Evolutionary conservation across 2,797 vertebrate species (phyloP).

Genomic region (Scomberomorus guttatus): DNA sequence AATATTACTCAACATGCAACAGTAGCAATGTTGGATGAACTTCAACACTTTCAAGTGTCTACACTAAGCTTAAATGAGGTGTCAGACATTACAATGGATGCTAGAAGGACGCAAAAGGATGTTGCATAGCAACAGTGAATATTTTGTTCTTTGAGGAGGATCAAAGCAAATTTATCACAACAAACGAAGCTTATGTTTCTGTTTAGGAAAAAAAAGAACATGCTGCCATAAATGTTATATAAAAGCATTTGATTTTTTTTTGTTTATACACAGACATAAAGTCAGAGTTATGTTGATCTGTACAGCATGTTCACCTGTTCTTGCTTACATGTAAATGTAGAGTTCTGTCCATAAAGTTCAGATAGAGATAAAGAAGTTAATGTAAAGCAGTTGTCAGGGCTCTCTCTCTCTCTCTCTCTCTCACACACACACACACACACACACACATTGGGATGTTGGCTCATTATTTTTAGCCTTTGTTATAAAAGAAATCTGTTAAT

Average conservation of each 20-base stretch:
- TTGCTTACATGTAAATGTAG: neutral
- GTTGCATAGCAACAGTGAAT: constrained; percentile 56
- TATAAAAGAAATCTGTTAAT: neutral
- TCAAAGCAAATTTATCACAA: constrained; percentile 18
- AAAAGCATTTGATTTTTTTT: neutral
- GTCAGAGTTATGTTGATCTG: neutral
- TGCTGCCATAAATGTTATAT: constrained; percentile 9
- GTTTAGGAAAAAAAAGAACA: constrained; percentile 9
- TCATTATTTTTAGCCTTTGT: neutral
- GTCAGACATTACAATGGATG: constrained; percentile 35
- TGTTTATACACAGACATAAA: neutral
- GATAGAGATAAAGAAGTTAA: neutral
- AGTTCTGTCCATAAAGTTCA: constrained; percentile 5
- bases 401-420: neutral
- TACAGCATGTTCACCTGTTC: neutral
- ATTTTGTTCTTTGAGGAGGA: constrained; percentile 6
- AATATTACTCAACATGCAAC: neutral
- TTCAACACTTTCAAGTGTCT: constrained; percentile 31
- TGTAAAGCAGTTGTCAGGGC: neutral
- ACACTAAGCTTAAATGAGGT: constrained; percentile 2
- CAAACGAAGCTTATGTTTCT: constrained; percentile 25
- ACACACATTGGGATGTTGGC: neutral
- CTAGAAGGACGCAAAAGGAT: constrained; percentile 32
- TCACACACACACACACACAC: neutral
- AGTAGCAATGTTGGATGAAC: constrained; percentile 4